These are phyloP conservation scores for Sinhomidia bicolor DNA, from an alignment of 2,888 invertebrate genomes.

Conservation along the genomic window DNA sequence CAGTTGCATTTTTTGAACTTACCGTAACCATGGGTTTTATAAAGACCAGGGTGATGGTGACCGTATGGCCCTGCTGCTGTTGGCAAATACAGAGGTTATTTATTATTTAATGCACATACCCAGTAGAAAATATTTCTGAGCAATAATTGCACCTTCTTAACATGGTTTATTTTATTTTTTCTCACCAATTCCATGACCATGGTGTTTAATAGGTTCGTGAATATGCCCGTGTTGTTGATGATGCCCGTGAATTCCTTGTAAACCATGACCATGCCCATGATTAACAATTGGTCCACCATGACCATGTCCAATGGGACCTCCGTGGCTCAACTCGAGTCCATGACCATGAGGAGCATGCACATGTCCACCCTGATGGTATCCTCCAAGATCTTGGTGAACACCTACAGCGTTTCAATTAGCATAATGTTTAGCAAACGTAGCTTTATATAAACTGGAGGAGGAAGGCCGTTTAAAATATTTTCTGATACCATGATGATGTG, in stretches of 20 bases:
- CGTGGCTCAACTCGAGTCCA: constrained; percentile 30
- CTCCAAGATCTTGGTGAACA: neutral
- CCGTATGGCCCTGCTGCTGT: constrained; percentile 4
- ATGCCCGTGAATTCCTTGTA: constrained; percentile 24
- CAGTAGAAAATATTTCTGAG: neutral
- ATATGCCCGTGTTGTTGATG: constrained; percentile 7
- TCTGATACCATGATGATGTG: constrained; percentile 37
- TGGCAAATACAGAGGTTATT: neutral
- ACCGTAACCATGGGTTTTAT: constrained; percentile 60
- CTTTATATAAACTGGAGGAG: neutral
- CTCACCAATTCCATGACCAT: constrained; percentile 37
- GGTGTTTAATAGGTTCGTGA: constrained; percentile 40
- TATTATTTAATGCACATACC: neutral
- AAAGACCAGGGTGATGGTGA: constrained; percentile 45
- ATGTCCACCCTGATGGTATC: neutral
- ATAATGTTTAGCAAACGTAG: neutral
- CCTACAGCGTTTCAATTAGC: neutral
- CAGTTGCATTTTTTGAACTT: neutral
- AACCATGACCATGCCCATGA: constrained; percentile 29
- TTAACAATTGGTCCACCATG: constrained; percentile 31
- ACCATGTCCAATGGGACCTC: constrained; percentile 21
- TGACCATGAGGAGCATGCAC: constrained; percentile 46
- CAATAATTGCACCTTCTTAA: no score
- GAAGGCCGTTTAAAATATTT: neutral
- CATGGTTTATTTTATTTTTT: no score